Conservation (phyloP, 2,797 vertebrate genomes). For the Siniperca undulata region DNA sequence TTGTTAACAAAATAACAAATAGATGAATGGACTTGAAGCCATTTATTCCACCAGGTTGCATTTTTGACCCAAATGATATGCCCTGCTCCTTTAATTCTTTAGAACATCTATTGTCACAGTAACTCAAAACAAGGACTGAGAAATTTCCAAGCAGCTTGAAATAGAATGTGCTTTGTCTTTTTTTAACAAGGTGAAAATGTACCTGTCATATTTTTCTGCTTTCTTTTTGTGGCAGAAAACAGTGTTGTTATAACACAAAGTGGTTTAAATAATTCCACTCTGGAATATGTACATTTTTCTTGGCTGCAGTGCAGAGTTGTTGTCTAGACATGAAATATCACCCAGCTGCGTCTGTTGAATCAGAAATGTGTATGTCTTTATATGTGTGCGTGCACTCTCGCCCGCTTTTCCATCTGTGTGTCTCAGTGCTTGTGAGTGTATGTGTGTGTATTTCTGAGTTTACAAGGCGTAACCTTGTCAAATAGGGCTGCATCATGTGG, state of each 20-base stretch:
- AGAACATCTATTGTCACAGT: conserved; percentile 18
- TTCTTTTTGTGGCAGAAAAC: conserved; percentile 9
- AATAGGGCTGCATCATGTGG: conserved; percentile 79
- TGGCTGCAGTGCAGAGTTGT: conserved; percentile 26
- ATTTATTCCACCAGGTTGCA: conserved; percentile 36
- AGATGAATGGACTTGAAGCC: conserved; percentile 44
- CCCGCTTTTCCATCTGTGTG: conserved; percentile 38
- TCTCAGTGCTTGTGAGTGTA: not conserved
- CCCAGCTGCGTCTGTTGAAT: conserved; percentile 44
- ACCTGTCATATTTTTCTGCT: not conserved
- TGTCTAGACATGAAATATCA: conserved; percentile 52
- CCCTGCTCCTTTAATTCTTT: conserved; percentile 32
- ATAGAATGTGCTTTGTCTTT: conserved; percentile 14
- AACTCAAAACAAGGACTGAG: not conserved
- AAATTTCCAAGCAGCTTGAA: not conserved
- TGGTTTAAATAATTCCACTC: not conserved
- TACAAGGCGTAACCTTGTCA: conserved; percentile 70
- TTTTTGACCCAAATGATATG: conserved; percentile 29
- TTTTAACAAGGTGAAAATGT: conserved; percentile 28
- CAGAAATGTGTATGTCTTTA: conserved; percentile 32
- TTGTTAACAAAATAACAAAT: conserved; percentile 58
- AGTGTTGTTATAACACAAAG: not conserved
- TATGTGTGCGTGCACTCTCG: not conserved
- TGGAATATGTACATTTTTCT: conserved; percentile 35
- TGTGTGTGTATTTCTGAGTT: conserved; percentile 43